Percentiles rank a stretch among this genome's conserved stretches.
phyloP scores from a whole-genome alignment of 1,140 invertebrate species.

The Pseudomyrmex dendroicus region DNA sequence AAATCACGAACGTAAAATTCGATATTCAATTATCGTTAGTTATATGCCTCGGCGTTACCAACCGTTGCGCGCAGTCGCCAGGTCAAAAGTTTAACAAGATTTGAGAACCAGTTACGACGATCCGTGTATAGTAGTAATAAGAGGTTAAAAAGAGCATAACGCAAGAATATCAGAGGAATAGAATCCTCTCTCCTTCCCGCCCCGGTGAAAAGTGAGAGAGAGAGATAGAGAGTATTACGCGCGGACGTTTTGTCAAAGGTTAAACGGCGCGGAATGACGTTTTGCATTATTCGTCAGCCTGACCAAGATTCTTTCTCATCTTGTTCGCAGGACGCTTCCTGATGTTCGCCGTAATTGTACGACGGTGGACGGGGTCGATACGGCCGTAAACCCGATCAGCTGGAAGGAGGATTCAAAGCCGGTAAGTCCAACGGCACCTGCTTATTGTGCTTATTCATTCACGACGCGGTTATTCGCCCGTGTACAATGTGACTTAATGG shows the following conservation, averaged over 20 bases:
- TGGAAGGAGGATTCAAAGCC: constrained; percentile 82
- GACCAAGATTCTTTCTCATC: constrained; percentile 65
- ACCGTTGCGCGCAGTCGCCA: background rate
- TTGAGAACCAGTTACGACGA: constrained; percentile 6
- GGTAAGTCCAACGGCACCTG: constrained; percentile 79
- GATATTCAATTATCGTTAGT: constrained; percentile 6
- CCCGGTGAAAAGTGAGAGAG: too few relatives aligned
- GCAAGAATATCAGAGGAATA: background rate
- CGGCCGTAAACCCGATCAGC: constrained; percentile 83
- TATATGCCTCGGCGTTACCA: background rate
- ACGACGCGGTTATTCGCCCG: constrained; percentile 32
- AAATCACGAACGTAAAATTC: constrained; percentile 13
- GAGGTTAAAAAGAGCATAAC: constrained; percentile 6
- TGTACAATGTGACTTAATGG: constrained; percentile 57
- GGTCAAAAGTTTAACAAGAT: constrained; percentile 10
- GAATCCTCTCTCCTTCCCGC: background rate
- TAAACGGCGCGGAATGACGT: constrained; percentile 52
- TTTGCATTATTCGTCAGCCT: constrained; percentile 58
- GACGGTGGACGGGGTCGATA: constrained; percentile 82
- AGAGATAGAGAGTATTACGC: background rate
- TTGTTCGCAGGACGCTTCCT: constrained; percentile 80
- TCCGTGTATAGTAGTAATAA: background rate
- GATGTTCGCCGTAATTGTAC: constrained; percentile 80
- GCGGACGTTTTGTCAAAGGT: constrained; percentile 31
- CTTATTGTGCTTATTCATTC: constrained; percentile 72